These are phyloP conservation scores for Nannoperca australis DNA, from an alignment of 2,797 vertebrate species.

Conservation along the genomic window DNA sequence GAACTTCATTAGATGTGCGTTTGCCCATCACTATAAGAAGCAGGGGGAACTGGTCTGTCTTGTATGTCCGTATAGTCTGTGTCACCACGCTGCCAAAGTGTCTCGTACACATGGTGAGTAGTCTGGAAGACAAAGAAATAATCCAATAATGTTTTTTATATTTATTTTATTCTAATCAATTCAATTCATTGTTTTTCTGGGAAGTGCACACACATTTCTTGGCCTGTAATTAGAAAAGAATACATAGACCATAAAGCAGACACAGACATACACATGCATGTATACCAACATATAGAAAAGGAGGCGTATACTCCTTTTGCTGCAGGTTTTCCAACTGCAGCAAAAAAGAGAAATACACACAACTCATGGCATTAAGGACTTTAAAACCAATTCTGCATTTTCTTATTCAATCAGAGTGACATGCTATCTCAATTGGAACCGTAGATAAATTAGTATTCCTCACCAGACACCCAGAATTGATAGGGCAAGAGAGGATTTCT, in stretches of 20 bases:
- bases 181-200: slow-evolving; percentile 5
- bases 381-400: slow-evolving; percentile 83
- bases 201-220: slow-evolving; percentile 9
- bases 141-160: neutral
- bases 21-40: slow-evolving; percentile 99
- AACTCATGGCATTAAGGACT: slow-evolving; percentile 82
- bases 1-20: slow-evolving; percentile 97
- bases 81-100: slow-evolving; percentile 98
- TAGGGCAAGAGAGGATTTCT: slow-evolving; percentile 99
- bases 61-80: slow-evolving; percentile 97
- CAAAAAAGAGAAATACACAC: slow-evolving; percentile 69
- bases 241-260: slow-evolving; percentile 2
- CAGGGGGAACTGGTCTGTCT: slow-evolving; percentile 98
- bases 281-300: slow-evolving; percentile 29
- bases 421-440: slow-evolving; percentile 79
- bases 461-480: slow-evolving; percentile 94
- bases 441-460: slow-evolving; percentile 96
- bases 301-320: neutral
- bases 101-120: slow-evolving; percentile 97
- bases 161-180: neutral
- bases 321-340: slow-evolving; percentile 43
- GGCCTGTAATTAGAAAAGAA: neutral
- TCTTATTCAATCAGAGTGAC: slow-evolving; percentile 79
- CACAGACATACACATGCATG: slow-evolving; percentile 6
- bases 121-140: slow-evolving; percentile 83